Base-by-base conservation (phyloP, 2,113 vertebrate species). In the Sylvicapra grimmia region DNA sequence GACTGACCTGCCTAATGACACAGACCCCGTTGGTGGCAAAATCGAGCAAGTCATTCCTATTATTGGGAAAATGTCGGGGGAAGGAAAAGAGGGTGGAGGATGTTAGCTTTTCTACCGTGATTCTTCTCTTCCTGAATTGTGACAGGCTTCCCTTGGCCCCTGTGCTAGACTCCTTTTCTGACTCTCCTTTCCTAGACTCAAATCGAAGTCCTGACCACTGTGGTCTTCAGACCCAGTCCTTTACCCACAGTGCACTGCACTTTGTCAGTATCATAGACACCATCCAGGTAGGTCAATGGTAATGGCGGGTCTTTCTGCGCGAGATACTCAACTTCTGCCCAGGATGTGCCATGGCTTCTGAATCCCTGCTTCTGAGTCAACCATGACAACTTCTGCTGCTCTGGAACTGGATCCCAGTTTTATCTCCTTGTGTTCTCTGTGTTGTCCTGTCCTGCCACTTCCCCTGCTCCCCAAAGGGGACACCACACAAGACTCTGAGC, bases 301-400 rank as follows among this genome's bases (percentile, higher is more conserved):
- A 40, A 18, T 0, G 0, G 51, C 2, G 2, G 5, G 44, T 54
- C 68, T 82, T 36, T 5, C n/a, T 58, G 47, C 8, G 2, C 0
- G 19, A 1, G 36, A 47, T 10, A 36, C 19, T 53, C n/a, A 14
- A 1, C 40, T 40, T 65, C 63, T 21, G 1, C 40, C 29, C 21
- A 29, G 6, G 11, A 7, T 31, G 12, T 8, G 21, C 40, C 47
- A 83, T 3, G 5, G 49, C 61, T 53, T 59, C 86, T 29, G 19
- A 65, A 59, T 77, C 29, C 7, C 61, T 47, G 29, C n/a, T 33
- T 33, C 2, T 0, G 4, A 19, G 82, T 49, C 72, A 2, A 10
- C 14, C 40, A 5, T 16, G 77, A 31, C 19, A 53, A 51, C n/a
- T 54, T 77, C 77, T 80, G 16, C 40, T 49, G 36, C 65, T 83